Conservation (phyloP, 2,113 vertebrate genomes). For the Dromiciops gliroides region DNA sequence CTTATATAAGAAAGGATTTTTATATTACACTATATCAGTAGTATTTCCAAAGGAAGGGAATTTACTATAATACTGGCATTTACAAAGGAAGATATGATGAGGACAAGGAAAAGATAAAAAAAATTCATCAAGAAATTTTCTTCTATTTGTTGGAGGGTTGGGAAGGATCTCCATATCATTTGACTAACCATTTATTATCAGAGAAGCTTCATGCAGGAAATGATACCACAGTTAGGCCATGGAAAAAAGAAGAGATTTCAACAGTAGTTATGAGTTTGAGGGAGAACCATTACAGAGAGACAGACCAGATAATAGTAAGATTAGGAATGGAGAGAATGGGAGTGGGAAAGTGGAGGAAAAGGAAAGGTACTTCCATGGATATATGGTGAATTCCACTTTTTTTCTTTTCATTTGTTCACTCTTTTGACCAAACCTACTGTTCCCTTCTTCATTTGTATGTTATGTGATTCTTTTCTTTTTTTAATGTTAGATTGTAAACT, state of each 20-base stretch:
- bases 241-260: not conserved
- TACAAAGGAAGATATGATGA: no score
- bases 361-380: not conserved
- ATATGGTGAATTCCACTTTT: not conserved
- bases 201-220: no score
- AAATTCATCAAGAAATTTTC: no score
- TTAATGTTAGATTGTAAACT: not conserved
- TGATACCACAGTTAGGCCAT: not conserved
- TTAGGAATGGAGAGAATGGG: not conserved
- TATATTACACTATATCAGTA: no score
- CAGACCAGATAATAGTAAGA: not conserved
- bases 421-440: not conserved
- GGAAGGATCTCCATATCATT: no score
- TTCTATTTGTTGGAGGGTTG: no score
- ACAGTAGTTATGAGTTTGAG: not conserved
- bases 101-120: no score
- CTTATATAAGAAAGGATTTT: no score
- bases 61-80: no score
- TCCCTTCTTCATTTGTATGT: not conserved
- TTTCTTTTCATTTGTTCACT: not conserved
- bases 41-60: no score
- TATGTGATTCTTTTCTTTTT: not conserved
- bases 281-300: not conserved
- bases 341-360: not conserved
- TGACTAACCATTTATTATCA: no score